Evolutionary conservation across 53 echinoderm and acorn worm species (phyloP), one percentile per base, ranked within the genome.

Genomic region (Holothuria scabra): DNA sequence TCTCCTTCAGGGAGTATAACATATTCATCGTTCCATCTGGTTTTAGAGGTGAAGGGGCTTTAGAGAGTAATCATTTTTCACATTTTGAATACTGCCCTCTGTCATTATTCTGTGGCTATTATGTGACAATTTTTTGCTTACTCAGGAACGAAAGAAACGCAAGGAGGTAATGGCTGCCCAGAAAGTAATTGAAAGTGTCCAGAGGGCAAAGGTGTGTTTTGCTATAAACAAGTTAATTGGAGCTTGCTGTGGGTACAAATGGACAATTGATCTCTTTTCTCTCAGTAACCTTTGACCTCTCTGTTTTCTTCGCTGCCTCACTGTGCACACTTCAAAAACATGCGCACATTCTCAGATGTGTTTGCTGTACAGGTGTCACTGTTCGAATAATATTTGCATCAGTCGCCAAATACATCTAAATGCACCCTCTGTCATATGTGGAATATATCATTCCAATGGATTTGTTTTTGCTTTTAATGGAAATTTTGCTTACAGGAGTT

Each of bases 131-230:
- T 18, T 52, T 52, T 93, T 93, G 92, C 90, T 85, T 90, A 84
- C 88, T 90, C 94, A 97, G 94, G 97, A 93, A 65, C 97, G 97
- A 88, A 94, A 85, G 86, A 97, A 97, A 89, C 86, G 88, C 58
- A 92, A 94, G 85, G 86, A 87, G 69, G 85, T 86, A 49, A 86
- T 83, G 66, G 88, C 84, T 59, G 84, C 80, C 83, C 90, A 87
- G 86, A 96, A 94, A 94, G 85, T 84, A 65, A 79, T 84, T 87
- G 97, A 96, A 41, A 86, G 90, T 38, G 61, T 88, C 79, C 92
- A 92, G 78, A 92, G 90, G 71, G 93, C 97, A 70, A 97, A 97
- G 97, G 94, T 97, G 94, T 85, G 97, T 96, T 91, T 16, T 52
- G 52, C 52, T 52, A 52, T 52, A 52, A 52, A 16, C 52, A 52